Evolutionary conservation across 2,888 invertebrate genomes (phyloP).

Genomic region (Hesperia comma): DNA sequence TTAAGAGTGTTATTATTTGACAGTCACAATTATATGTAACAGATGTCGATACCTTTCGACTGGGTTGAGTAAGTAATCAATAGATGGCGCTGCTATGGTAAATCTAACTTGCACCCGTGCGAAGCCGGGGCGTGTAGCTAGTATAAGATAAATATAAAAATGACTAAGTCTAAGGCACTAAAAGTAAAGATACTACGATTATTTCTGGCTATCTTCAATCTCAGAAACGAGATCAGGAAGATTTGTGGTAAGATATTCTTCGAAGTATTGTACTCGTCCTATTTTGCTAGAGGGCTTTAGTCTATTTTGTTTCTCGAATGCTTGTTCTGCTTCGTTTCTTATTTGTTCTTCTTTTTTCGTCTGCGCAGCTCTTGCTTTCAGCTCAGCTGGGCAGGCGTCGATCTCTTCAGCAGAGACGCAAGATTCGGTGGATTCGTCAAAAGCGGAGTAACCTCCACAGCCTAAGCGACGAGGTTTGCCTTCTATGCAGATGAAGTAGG

Average conservation of each 20-base stretch:
- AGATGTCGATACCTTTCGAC: too few species aligned
- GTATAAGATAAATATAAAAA: background rate
- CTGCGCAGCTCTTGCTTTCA: slow-evolving; percentile 58
- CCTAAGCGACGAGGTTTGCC: slow-evolving; percentile 89
- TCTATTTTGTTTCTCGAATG: slow-evolving; percentile 46
- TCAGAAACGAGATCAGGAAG: slow-evolving; percentile 13
- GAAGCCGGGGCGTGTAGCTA: too few species aligned
- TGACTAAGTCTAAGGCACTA: slow-evolving; percentile 27
- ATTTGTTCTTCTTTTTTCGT: slow-evolving; percentile 62
- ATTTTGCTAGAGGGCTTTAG: slow-evolving; percentile 11
- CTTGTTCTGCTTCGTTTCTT: slow-evolving; percentile 55
- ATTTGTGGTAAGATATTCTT: slow-evolving; percentile 22
- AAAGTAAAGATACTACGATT: background rate
- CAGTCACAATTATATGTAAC: too few species aligned
- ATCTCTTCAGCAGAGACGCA: slow-evolving; percentile 93
- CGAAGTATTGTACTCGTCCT: slow-evolving; percentile 23
- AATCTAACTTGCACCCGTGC: too few species aligned
- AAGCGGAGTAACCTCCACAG: slow-evolving; percentile 91
- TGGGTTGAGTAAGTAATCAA: too few species aligned
- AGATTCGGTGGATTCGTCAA: slow-evolving; percentile 87
- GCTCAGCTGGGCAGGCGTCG: slow-evolving; percentile 85
- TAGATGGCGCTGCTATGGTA: too few species aligned
- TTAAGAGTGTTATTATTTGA: too few species aligned
- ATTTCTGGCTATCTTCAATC: background rate
- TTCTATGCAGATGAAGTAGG: slow-evolving; percentile 90